Evolutionary conservation across 2,797 vertebrate species (phyloP).

Genomic region (Sebastolobus alascanus): DNA sequence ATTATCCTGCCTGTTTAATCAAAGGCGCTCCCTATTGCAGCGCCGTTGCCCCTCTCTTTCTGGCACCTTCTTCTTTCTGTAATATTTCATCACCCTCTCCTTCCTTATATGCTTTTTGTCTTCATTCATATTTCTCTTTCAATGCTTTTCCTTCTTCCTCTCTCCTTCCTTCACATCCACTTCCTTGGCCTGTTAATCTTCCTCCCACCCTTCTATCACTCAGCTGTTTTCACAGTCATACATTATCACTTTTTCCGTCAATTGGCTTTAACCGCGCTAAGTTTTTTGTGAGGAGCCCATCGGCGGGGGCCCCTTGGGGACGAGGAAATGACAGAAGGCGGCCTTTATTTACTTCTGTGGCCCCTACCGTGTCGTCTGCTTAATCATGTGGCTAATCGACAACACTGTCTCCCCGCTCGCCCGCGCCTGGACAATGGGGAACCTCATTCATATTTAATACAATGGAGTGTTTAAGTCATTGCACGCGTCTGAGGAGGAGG

Average conservation of each 20-base stretch:
- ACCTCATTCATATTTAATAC: slow-evolving; percentile 96
- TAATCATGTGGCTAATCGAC: slow-evolving; percentile 98
- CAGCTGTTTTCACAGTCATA: slow-evolving; percentile 85
- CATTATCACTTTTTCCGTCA: slow-evolving; percentile 86
- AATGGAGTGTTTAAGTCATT: slow-evolving; percentile 98
- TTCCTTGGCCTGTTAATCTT: slow-evolving; percentile 48
- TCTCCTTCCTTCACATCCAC: slow-evolving; percentile 38
- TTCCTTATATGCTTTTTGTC: slow-evolving; percentile 12
- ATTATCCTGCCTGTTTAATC: slow-evolving; percentile 85
- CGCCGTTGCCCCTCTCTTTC: slow-evolving; percentile 42
- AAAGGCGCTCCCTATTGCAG: slow-evolving; percentile 66
- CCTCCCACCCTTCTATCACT: slow-evolving; percentile 63
- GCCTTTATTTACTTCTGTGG: slow-evolving; percentile 94
- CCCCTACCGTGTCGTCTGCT: slow-evolving; percentile 96
- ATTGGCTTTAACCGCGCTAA: slow-evolving; percentile 86
- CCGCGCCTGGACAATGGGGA: slow-evolving; percentile 89
- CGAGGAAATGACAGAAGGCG: slow-evolving; percentile 95
- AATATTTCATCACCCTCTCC: slow-evolving; percentile 30
- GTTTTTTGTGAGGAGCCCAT: slow-evolving; percentile 78
- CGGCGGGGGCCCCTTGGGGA: slow-evolving; percentile 77
- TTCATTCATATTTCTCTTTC: slow-evolving; percentile 7
- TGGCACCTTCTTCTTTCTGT: slow-evolving; percentile 14
- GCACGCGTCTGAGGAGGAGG: slow-evolving; percentile 89
- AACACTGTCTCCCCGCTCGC: slow-evolving; percentile 86
- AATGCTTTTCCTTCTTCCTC: background rate